A percentile compares a stretch with the other conserved stretches of the same genome.
Evolutionary conservation across 2,797 vertebrate genomes (phyloP).

Genomic region (Toxotes lorentzi): DNA sequence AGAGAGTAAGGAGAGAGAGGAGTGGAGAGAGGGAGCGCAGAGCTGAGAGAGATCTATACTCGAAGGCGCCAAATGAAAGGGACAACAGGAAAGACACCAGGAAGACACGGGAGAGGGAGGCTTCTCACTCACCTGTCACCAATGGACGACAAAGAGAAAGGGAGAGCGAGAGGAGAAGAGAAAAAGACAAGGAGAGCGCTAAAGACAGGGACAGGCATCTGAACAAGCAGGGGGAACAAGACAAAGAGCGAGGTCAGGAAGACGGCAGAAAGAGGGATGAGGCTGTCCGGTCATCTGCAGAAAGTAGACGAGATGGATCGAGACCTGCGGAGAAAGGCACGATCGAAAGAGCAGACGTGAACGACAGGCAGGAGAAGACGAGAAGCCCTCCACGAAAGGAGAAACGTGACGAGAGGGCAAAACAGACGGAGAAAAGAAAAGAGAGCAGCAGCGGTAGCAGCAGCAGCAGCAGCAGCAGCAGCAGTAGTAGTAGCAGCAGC

Average conservation of each 20-base stretch:
- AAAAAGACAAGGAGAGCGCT: conserved; percentile 23
- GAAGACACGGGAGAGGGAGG: conserved; percentile 50
- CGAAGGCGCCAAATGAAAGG: conserved; percentile 26
- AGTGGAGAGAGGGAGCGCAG: conserved; percentile 63
- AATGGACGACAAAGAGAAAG: conserved; percentile 70
- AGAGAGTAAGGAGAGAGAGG: conserved; percentile 41
- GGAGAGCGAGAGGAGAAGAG: conserved; percentile 57
- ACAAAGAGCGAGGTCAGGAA: conserved; percentile 33
- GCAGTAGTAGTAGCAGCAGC: conserved; percentile 46
- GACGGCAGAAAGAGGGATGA: conserved; percentile 35
- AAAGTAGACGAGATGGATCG: conserved; percentile 4
- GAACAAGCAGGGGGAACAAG: conserved; percentile 40
- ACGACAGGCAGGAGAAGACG: conserved; percentile 29
- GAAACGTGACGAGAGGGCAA: conserved; percentile 37
- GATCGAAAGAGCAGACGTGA: conserved; percentile 23
- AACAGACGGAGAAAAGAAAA: conserved; percentile 44
- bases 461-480: conserved; percentile 48
- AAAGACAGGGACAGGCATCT: conserved; percentile 43
- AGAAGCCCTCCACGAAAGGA: conserved; percentile 54
- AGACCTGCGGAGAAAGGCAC: conserved; percentile 18
- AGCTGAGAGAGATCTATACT: conserved; percentile 27
- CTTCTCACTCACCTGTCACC: conserved; percentile 45
- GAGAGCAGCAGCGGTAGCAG: conserved; percentile 70
- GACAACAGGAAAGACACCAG: conserved; percentile 55
- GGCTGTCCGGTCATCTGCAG: background rate